Base-by-base conservation (phyloP, 2,888 invertebrate genomes). In the Brachyptera risi region DNA sequence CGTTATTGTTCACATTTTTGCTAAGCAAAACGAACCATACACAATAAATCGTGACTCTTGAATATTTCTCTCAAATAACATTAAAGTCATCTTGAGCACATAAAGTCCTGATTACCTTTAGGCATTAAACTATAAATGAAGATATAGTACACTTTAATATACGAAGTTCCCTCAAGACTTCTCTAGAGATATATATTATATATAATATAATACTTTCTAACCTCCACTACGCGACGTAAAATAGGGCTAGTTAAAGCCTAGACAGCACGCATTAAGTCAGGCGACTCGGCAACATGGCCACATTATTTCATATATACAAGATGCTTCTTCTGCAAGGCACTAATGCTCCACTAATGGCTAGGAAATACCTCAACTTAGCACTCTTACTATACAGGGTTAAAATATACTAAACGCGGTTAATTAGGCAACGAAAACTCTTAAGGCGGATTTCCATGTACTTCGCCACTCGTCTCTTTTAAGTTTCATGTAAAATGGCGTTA, bases 331-430 rank as follows among this genome's bases (percentile, higher is more conserved):
- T 37, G 17, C 17, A 23, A n/a, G n/a, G n/a, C 54, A 17, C 54
- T 54, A 54, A 54, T 54, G 54, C 54, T 37, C 37, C 23, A 13
- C 54, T 54, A 54, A 54, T 54, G 54, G 54, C 21, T 37, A 37
- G 54, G 54, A 54, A 54, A 54, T 54, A 54, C 54, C 54, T 54
- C 54, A 35, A 35, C 54, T n/a, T n/a, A 54, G 35, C 54, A 54
- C 35, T 54, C 54, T 54, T 54, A 37, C 37, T 23, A n/a, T n/a
- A 21, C n/a, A 11, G 54, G 54, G 54, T 35, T 54, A 54, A n/a
- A n/a, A n/a, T n/a, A n/a, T n/a, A n/a, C n/a, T n/a, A n/a, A 54
- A 54, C 54, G 54, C 24, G 54, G 54, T 54, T 54, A 54, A 54
- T 54, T 54, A 54, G 54, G 19, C 54, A 1, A 17, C 26, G 50